phyloP scores from a whole-genome alignment of 2,888 invertebrate genomes.

The Stratiomys singularior region DNA sequence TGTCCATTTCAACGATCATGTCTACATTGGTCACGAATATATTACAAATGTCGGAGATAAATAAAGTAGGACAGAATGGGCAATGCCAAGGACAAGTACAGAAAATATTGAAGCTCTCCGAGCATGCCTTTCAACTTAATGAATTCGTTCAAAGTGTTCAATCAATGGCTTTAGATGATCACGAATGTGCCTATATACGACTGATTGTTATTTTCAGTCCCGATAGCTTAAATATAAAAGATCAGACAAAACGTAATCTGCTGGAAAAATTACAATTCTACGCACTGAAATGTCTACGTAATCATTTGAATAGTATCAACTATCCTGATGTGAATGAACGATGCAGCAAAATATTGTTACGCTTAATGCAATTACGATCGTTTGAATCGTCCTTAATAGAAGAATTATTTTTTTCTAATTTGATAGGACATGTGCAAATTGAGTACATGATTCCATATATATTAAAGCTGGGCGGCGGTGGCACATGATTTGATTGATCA shows the following conservation, averaged over 20 bases:
- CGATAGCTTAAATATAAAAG: slow-evolving; percentile 67
- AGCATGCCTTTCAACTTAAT: slow-evolving; percentile 83
- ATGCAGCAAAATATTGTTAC: slow-evolving; percentile 67
- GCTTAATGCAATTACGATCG: slow-evolving; percentile 77
- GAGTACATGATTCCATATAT: slow-evolving; percentile 95
- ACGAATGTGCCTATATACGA: slow-evolving; percentile 89
- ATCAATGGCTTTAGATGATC: slow-evolving; percentile 78
- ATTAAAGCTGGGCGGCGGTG: slow-evolving; percentile 68
- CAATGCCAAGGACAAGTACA: slow-evolving; percentile 68
- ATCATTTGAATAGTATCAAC: slow-evolving; percentile 59
- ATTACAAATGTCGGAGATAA: slow-evolving; percentile 65
- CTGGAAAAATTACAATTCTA: slow-evolving; percentile 71
- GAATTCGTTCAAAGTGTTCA: slow-evolving; percentile 82
- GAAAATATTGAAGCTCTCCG: slow-evolving; percentile 79
- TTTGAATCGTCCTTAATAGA: slow-evolving; percentile 83
- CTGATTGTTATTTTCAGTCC: slow-evolving; percentile 85
- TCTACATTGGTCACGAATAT: slow-evolving; percentile 77
- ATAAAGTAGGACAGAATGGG: slow-evolving; percentile 69
- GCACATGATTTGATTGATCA: slow-evolving; percentile 15
- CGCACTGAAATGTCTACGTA: slow-evolving; percentile 70
- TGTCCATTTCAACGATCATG: slow-evolving; percentile 83
- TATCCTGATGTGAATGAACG: slow-evolving; percentile 66
- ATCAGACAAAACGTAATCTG: slow-evolving; percentile 67
- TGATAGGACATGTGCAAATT: slow-evolving; percentile 93
- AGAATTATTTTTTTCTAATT: slow-evolving; percentile 91